Percentiles rank a stretch among this genome's conserved stretches.
Evolutionary conservation across 2,797 vertebrate species (phyloP).

Genomic region (Cygnus olor): DNA sequence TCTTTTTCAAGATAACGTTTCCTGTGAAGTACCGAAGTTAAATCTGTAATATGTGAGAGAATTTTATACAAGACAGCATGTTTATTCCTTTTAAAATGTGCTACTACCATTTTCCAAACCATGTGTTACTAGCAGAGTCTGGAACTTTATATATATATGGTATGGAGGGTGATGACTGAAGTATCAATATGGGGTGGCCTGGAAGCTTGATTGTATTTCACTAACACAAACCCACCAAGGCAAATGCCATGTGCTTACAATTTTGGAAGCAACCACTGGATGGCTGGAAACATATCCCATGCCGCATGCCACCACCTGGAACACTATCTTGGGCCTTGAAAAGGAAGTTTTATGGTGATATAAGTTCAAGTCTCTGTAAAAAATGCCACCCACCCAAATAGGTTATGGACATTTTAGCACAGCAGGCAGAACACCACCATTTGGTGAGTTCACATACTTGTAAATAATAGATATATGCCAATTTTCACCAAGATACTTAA

Average conservation of each 20-base stretch:
- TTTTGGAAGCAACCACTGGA: background rate
- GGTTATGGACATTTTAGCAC: background rate
- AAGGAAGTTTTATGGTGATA: background rate
- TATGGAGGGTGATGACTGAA: background rate
- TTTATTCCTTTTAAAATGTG: background rate
- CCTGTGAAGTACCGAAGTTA: background rate
- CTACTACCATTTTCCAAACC: background rate
- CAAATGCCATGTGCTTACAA: background rate
- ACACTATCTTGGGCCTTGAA: background rate
- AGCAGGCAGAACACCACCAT: background rate
- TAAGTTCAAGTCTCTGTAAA: background rate
- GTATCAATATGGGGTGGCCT: background rate
- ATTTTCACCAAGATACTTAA: background rate
- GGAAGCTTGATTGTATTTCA: background rate
- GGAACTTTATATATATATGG: no score
- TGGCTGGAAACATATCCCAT: background rate
- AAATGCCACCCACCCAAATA: background rate
- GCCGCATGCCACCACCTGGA: background rate
- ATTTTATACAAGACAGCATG: background rate
- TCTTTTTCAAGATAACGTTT: background rate
- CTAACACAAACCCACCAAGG: background rate
- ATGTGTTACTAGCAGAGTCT: no score
- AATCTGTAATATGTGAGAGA: background rate
- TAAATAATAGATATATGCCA: background rate
- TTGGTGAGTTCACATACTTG: background rate